phyloP scores from a whole-genome alignment of 2,113 vertebrate genomes.

The Brachypodius melanocephalos region DNA sequence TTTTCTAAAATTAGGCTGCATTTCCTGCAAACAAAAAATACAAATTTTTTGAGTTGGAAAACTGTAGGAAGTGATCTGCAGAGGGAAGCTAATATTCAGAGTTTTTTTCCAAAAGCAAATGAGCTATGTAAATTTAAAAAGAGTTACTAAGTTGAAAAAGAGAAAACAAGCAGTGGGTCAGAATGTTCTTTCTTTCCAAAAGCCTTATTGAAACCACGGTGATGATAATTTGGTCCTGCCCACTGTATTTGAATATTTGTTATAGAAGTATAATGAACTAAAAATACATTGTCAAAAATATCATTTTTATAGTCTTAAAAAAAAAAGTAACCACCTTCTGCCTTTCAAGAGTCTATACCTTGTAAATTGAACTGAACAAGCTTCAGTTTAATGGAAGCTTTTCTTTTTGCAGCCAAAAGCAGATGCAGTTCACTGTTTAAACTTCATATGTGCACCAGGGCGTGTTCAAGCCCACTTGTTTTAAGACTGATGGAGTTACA shows the following conservation, averaged over 20 bases:
- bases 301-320: not conserved
- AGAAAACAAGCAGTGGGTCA: not conserved
- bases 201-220: not conserved
- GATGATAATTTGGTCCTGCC: not conserved
- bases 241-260: not conserved
- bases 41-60: not conserved
- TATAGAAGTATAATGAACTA: not conserved
- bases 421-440: not conserved
- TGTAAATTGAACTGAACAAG: not conserved
- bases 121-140: not conserved
- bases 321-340: not conserved
- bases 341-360: not conserved
- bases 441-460: not conserved
- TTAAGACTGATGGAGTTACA: not conserved
- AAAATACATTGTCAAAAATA: not conserved
- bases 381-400: not conserved
- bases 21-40: not conserved
- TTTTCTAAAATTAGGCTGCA: not conserved
- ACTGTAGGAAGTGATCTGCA: not conserved
- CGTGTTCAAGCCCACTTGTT: not conserved
- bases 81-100: not conserved
- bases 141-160: not conserved
- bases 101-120: not conserved
- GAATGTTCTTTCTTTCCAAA: not conserved
- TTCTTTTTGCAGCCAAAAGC: not conserved